Evolutionary conservation across 2,888 invertebrate genomes (phyloP).

Genomic region (Linnaemya vulpina): DNA sequence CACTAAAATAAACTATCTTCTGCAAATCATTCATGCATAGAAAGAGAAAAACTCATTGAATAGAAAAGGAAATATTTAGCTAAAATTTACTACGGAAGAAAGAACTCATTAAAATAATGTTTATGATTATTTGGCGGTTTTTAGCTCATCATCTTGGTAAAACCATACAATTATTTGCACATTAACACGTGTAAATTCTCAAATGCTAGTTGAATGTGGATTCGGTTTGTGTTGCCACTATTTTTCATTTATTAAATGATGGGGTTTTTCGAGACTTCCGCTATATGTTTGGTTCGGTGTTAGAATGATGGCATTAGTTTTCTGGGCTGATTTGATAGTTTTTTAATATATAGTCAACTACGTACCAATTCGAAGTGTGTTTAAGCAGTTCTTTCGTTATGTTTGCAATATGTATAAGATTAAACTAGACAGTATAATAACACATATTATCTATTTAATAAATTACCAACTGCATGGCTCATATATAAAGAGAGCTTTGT

Average conservation of each 20-base stretch:
- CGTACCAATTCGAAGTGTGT: no score
- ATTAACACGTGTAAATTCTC: neutral
- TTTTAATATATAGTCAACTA: no score
- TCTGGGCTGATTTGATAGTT: no score
- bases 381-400: no score
- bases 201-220: neutral
- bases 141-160: neutral
- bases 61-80: neutral
- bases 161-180: neutral
- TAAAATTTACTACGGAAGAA: conserved; percentile 2
- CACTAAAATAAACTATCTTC: conserved; percentile 12
- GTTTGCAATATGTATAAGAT: no score
- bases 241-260: neutral
- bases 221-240: neutral
- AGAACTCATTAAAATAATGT: conserved; percentile 28
- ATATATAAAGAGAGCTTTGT: no score
- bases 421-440: no score
- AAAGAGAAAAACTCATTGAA: neutral
- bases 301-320: no score
- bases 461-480: no score
- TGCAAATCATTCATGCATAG: conserved; percentile 1
- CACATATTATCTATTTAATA: no score
- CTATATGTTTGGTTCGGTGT: no score
- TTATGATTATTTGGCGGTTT: conserved; percentile 32
- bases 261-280: neutral